Percentiles rank a stretch among this genome's conserved stretches.
Evolutionary conservation across 1,140 invertebrate species (phyloP).

Genomic region (Carposina sasakii): DNA sequence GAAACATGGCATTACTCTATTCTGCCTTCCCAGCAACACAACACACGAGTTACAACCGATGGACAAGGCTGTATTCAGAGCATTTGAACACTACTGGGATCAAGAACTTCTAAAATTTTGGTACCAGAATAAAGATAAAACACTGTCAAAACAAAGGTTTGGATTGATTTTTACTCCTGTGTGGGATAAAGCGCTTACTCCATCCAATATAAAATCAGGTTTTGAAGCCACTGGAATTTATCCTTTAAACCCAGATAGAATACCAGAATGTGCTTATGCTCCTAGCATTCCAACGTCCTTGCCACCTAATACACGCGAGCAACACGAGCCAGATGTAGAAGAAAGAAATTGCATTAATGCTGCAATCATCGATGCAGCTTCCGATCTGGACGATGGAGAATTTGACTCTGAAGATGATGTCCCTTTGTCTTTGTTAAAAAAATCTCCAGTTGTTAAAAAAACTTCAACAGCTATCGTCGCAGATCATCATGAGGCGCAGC

Average conservation of each 20-base stretch:
- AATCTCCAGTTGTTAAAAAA: too few species aligned
- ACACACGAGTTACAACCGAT: neutral
- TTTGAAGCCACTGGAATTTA: conserved; percentile 1
- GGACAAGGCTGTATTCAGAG: neutral
- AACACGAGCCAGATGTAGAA: too few species aligned
- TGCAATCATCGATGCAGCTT: too few species aligned
- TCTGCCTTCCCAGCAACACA: too few species aligned
- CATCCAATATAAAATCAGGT: neutral
- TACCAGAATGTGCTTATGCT: neutral
- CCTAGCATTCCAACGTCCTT: too few species aligned
- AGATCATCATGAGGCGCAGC: too few species aligned
- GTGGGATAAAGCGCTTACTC: neutral
- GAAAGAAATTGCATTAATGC: too few species aligned
- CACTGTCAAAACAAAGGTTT: neutral
- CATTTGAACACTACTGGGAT: neutral
- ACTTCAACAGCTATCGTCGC: too few species aligned
- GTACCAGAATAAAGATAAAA: neutral
- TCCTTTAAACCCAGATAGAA: neutral
- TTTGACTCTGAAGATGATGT: too few species aligned
- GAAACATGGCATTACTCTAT: neutral
- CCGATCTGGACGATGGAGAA: too few species aligned
- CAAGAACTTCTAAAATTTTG: neutral
- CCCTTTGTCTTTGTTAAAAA: too few species aligned
- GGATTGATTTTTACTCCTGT: neutral
- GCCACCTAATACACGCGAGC: too few species aligned